phyloP scores from a whole-genome alignment of 2,797 vertebrate genomes.

The Schizothorax lantsangensis region DNA sequence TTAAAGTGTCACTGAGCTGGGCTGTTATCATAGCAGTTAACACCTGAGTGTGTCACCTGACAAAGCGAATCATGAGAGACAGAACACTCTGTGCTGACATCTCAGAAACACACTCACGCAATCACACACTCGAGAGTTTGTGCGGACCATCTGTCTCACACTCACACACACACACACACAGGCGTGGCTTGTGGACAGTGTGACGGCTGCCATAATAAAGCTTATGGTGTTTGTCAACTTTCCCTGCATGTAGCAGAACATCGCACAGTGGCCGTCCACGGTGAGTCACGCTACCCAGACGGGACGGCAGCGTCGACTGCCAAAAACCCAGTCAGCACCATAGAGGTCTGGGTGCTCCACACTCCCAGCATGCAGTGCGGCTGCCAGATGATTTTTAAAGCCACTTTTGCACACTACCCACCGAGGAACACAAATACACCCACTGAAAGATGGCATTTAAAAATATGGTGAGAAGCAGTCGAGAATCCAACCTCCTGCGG shows the following conservation, averaged over 20 bases:
- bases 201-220: slow-evolving; percentile 73
- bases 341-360: slow-evolving; percentile 66
- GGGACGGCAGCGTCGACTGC: slow-evolving; percentile 64
- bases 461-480: slow-evolving; percentile 62
- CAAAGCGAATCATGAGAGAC: slow-evolving; percentile 4
- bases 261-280: slow-evolving; percentile 66
- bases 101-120: slow-evolving; percentile 31
- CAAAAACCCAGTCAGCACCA: slow-evolving; percentile 64
- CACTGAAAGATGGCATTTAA: slow-evolving; percentile 68
- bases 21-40: slow-evolving; percentile 7
- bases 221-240: slow-evolving; percentile 76
- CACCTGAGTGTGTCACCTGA: slow-evolving; percentile 23
- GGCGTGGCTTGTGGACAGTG: slow-evolving; percentile 66
- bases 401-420: slow-evolving; percentile 56
- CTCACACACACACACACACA: slow-evolving; percentile 58
- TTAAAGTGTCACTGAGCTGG: not conserved
- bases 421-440: slow-evolving; percentile 56
- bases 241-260: slow-evolving; percentile 70
- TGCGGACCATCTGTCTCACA: slow-evolving; percentile 50
- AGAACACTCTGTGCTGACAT: slow-evolving; percentile 19
- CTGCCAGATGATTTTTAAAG: slow-evolving; percentile 65
- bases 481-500: slow-evolving; percentile 28
- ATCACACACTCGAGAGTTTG: slow-evolving; percentile 11
- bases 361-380: slow-evolving; percentile 57
- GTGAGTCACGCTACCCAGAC: slow-evolving; percentile 75